A percentile compares a stretch with the other conserved stretches of the same genome.
Conservation (phyloP, 2,113 vertebrate genomes). For the Nannobrachium achirus region DNA sequence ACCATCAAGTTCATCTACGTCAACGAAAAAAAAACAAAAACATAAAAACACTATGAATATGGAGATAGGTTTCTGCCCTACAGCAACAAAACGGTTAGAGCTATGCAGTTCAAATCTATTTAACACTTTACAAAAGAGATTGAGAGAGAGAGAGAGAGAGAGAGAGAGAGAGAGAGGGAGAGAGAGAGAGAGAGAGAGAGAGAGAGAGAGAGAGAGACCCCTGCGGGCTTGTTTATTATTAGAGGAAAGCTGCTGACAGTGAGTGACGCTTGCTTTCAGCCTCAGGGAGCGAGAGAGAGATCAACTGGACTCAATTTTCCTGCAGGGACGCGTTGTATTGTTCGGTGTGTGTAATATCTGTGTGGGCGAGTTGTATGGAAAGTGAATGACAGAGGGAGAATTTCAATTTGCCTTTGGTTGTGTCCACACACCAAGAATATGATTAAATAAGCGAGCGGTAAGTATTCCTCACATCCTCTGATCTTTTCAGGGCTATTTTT, state of each 20-base stretch:
- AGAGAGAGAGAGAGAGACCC: background rate
- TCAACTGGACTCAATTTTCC: background rate
- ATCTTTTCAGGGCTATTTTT: too few species aligned
- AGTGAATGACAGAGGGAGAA: background rate
- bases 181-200: conserved; percentile 4
- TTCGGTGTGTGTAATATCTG: background rate
- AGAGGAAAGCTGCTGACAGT: background rate
- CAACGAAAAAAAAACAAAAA: too few species aligned
- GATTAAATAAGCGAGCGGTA: too few species aligned
- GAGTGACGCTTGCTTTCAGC: background rate
- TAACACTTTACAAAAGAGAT: too few species aligned
- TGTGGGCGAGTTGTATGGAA: background rate
- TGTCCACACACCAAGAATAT: too few species aligned
- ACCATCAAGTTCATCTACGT: too few species aligned
- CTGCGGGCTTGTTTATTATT: background rate
- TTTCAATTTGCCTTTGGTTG: background rate
- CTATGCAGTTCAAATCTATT: too few species aligned
- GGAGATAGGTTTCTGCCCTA: too few species aligned
- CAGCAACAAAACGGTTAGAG: too few species aligned
- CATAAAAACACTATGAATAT: too few species aligned
- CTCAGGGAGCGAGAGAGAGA: conserved; percentile 1
- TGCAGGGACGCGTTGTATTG: background rate
- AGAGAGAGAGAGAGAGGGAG: background rate
- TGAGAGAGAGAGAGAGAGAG: background rate
- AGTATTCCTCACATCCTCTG: too few species aligned